A percentile compares a stretch with the other conserved stretches of the same genome.
phyloP scores from a whole-genome alignment of 2,113 vertebrate genomes.

The Condylura cristata region DNA sequence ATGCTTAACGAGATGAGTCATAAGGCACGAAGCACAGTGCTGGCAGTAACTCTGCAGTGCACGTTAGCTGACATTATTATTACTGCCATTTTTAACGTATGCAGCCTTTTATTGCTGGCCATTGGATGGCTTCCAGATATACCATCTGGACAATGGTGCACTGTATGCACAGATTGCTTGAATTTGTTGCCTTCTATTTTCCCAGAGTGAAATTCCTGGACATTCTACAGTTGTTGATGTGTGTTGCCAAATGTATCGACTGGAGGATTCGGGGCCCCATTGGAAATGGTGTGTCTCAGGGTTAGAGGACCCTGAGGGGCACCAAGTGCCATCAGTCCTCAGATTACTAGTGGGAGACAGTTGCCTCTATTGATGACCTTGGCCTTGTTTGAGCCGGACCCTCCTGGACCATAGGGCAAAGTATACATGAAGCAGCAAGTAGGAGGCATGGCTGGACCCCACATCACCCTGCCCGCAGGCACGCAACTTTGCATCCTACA shows the following conservation, averaged over 20 bases:
- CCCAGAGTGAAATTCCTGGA: constrained; percentile 9
- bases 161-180: background rate
- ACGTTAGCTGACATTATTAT: background rate
- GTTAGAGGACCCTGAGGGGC: background rate
- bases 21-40: background rate
- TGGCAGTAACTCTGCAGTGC: background rate
- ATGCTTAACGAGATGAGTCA: background rate
- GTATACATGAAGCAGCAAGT: background rate
- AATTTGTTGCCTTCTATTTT: constrained; percentile 21
- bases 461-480: background rate
- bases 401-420: background rate
- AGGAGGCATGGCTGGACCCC: background rate
- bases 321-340: background rate
- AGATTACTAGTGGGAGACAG: background rate
- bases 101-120: background rate
- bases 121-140: background rate
- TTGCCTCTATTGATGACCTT: background rate
- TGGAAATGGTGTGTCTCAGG: background rate
- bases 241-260: background rate
- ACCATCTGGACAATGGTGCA: background rate
- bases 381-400: background rate
- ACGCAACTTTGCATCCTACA: background rate
- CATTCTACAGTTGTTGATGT: background rate
- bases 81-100: background rate
- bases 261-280: background rate